These are phyloP conservation scores for Varanus komodoensis DNA, from an alignment of 2,113 vertebrate genomes.

Conservation along the genomic window DNA sequence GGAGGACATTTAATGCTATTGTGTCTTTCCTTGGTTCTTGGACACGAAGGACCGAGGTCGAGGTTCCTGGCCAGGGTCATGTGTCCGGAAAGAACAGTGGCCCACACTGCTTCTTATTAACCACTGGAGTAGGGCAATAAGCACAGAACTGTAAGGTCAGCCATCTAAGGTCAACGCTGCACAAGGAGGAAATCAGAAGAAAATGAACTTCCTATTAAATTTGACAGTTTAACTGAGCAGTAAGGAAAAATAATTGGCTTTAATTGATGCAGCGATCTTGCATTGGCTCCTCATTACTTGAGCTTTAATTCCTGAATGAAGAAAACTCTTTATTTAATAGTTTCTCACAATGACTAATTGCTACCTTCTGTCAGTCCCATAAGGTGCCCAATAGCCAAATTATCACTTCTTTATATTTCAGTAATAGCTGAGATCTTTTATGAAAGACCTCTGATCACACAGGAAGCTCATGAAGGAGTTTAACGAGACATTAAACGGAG, in stretches of 20 bases:
- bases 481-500: conserved; percentile 38
- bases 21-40: not conserved
- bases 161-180: not conserved
- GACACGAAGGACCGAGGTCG: not conserved
- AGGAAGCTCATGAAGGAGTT: conserved; percentile 38
- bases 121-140: not conserved
- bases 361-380: conserved; percentile 48
- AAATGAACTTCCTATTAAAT: conserved; percentile 22
- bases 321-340: conserved; percentile 41
- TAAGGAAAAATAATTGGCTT: conserved; percentile 32
- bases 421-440: conserved; percentile 33
- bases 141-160: not conserved
- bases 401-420: conserved; percentile 34
- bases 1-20: too few relatives aligned
- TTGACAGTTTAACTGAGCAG: conserved; percentile 23
- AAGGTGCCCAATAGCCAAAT: conserved; percentile 35
- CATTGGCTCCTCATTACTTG: not conserved
- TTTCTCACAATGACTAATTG: conserved; percentile 15
- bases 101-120: not conserved
- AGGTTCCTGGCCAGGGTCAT: not conserved
- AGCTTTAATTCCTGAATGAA: conserved; percentile 41
- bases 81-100: not conserved
- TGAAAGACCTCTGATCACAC: conserved; percentile 29
- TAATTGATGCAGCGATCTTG: conserved; percentile 23
- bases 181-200: not conserved